These are phyloP conservation scores for Rhynchophorus ferrugineus DNA, from an alignment of 1,140 invertebrate species.

Conservation along the genomic window DNA sequence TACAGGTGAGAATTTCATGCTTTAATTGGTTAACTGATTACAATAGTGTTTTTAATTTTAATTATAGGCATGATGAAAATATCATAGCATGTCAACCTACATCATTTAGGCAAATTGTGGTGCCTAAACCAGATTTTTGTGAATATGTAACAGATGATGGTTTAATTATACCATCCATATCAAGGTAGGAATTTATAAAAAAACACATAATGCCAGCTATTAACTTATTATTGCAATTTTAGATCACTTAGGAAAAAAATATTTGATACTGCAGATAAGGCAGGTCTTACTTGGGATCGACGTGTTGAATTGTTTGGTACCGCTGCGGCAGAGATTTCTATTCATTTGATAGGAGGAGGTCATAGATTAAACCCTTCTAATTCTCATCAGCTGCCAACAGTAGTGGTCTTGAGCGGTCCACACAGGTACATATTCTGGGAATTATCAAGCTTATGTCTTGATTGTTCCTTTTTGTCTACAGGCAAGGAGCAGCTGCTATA, in stretches of 20 bases:
- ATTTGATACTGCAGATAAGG: conserved; percentile 55
- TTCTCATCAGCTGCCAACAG: conserved; percentile 69
- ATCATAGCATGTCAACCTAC: conserved; percentile 60
- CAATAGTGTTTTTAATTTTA: conserved; percentile 1
- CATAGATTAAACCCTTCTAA: conserved; percentile 70
- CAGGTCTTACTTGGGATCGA: conserved; percentile 60
- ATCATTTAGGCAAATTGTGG: conserved; percentile 61
- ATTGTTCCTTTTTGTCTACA: conserved; percentile 22
- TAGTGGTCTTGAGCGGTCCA: conserved; percentile 66
- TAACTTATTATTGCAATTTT: background rate
- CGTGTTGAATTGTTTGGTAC: conserved; percentile 68
- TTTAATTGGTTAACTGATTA: background rate
- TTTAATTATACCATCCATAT: conserved; percentile 70
- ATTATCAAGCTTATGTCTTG: background rate
- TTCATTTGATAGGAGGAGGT: conserved; percentile 70
- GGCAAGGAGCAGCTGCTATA: conserved; percentile 62
- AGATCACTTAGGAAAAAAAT: conserved; percentile 57
- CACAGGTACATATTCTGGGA: conserved; percentile 42
- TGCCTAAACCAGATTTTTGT: conserved; percentile 52
- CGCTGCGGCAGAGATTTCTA: conserved; percentile 67
- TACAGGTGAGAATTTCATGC: conserved; percentile 31
- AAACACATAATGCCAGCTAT: background rate
- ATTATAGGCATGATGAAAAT: conserved; percentile 73
- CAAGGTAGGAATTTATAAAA: conserved; percentile 24
- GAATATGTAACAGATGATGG: conserved; percentile 78